A percentile compares a stretch with the other conserved stretches of the same genome.
Evolutionary conservation across 2,888 invertebrate genomes (phyloP).

Genomic region (Rhodophaea formosa): DNA sequence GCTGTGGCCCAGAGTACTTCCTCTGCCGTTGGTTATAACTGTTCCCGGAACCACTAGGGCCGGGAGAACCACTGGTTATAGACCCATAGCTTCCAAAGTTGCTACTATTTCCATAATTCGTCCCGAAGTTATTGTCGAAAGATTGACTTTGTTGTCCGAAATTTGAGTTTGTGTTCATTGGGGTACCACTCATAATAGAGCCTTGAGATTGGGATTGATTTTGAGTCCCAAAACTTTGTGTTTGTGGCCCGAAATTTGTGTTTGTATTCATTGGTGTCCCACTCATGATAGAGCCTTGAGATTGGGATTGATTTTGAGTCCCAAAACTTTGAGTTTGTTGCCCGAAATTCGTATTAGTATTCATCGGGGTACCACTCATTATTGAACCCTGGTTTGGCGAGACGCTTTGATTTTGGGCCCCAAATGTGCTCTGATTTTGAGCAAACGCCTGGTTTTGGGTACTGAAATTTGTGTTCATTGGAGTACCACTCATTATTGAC

Average conservation of each 20-base stretch:
- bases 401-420: conserved; percentile 26
- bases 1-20: conserved; percentile 81
- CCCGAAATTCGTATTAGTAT: conserved; percentile 18
- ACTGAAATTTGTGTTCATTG: conserved; percentile 18
- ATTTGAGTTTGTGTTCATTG: conserved; percentile 1
- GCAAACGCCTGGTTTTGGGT: conserved; percentile 35
- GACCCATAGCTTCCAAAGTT: conserved; percentile 30
- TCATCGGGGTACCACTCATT: conserved; percentile 38
- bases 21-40: conserved; percentile 55
- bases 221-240: background rate
- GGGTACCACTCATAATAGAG: conserved; percentile 11
- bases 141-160: conserved; percentile 1
- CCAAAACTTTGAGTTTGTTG: conserved; percentile 2
- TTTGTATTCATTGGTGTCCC: background rate
- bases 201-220: conserved; percentile 6
- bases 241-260: background rate
- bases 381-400: conserved; percentile 34
- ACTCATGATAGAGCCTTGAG: conserved; percentile 2
- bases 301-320: background rate
- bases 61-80: conserved; percentile 31
- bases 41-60: conserved; percentile 37
- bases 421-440: conserved; percentile 8
- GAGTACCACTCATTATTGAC: conserved; percentile 29
- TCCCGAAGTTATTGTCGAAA: conserved; percentile 19
- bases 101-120: conserved; percentile 7